Percentiles rank a stretch among this genome's conserved stretches.
Conservation (phyloP, 2,888 invertebrate genomes). For the Trichopoda pennipes region DNA sequence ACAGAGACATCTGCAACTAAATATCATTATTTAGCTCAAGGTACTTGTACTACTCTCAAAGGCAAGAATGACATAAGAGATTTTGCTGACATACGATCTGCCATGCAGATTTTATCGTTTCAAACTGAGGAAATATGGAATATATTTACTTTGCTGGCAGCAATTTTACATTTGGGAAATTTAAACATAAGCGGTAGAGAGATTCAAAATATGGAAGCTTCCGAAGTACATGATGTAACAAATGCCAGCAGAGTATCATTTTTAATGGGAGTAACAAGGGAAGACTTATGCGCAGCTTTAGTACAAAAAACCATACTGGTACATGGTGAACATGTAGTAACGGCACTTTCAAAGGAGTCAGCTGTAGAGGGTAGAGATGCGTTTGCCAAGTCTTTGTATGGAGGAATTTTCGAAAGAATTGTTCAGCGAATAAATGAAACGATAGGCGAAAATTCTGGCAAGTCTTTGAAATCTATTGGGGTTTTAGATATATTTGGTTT, state of each 20-base stretch:
- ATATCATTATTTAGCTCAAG: conserved; percentile 91
- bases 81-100: conserved; percentile 92
- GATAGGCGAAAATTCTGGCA: conserved; percentile 82
- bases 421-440: conserved; percentile 94
- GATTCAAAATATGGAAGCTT: conserved; percentile 92
- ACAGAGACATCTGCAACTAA: conserved; percentile 84
- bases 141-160: conserved; percentile 91
- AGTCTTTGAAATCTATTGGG: conserved; percentile 88
- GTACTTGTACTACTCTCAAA: conserved; percentile 83
- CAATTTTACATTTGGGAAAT: conserved; percentile 95
- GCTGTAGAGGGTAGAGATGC: conserved; percentile 94
- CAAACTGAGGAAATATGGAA: conserved; percentile 91
- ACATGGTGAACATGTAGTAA: conserved; percentile 90
- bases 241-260: conserved; percentile 87
- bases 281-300: conserved; percentile 88
- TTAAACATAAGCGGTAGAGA: conserved; percentile 89
- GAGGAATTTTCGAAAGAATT: conserved; percentile 93
- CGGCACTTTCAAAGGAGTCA: conserved; percentile 87
- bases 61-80: conserved; percentile 92
- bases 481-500: conserved; percentile 98
- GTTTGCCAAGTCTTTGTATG: conserved; percentile 96
- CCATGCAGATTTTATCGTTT: conserved; percentile 96
- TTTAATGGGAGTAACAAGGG: conserved; percentile 87
- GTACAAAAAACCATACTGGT: conserved; percentile 93
- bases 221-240: conserved; percentile 88